Base-by-base conservation (phyloP, 1,140 invertebrate species). In the Brachionus rubens region DNA sequence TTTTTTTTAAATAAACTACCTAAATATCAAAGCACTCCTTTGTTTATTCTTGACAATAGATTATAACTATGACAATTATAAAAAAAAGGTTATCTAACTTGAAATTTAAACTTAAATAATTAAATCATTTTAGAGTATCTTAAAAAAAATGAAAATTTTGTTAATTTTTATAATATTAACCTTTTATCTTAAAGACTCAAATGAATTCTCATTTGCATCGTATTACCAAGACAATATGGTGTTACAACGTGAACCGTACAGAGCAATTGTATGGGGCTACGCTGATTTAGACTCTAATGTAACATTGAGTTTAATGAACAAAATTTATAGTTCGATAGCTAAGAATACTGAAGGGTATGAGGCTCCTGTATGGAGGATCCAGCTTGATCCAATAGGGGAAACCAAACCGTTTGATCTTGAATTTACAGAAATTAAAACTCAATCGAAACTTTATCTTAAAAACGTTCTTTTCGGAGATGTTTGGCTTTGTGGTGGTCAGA, bases 401-500 rank as follows among this genome's bases (percentile, higher is more conserved):
- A 16, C 14, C 24, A 9, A 9, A 26, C 48, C 48, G 26, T 26
- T 52, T 26, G 48, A 52, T 52, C 9, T 52, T 1, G 19, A 52
- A 24, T 21, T 52, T 52, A 10, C 24, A 52, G 19, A 52, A 26
- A 7, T 24, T 3, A 24, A 9, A 52, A 7, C 14, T 3, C 6
- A 52, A 1, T 12, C 4, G 6, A 52, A 21, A 28, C 9, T 28
- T 52, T 24, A 21, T 52, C 19, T 83, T 5, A 56, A 48, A 10
- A 78, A 81, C 77, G 82, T 83, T 12, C 48, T 81, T 33, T 83
- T 83, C 80, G 82, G 82, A 3, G 82, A 83, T 77, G 81, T 83
- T 1, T 82, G 81, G 81, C 28, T 83, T 1, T 83, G 82, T 72
- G 81, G 80, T 9, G 82, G 82, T 26, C 82, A 83, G 52, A 82